A percentile compares a stretch with the other conserved stretches of the same genome.
phyloP scores from a whole-genome alignment of 2,113 vertebrate genomes.

The Sapayoa aenigma region DNA sequence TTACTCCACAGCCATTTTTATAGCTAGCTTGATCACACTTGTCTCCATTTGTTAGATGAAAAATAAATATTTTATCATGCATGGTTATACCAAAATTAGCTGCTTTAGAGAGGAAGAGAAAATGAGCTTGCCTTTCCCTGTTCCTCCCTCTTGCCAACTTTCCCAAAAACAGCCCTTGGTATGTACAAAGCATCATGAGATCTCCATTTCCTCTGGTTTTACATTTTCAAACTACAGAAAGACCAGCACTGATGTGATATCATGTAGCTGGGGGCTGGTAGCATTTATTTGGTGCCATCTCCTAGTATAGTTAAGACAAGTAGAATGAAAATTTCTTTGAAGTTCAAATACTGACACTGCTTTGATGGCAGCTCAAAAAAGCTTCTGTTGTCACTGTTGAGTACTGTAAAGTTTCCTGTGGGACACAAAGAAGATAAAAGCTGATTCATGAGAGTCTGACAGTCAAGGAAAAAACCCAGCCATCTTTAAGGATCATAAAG shows the following conservation, averaged over 20 bases:
- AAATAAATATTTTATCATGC: background rate
- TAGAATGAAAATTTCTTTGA: background rate
- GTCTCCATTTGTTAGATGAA: background rate
- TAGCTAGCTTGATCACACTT: background rate
- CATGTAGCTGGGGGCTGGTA: background rate
- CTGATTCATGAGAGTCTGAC: background rate
- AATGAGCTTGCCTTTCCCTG: background rate
- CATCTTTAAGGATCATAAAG: background rate
- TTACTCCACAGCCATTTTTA: background rate
- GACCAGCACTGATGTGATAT: background rate
- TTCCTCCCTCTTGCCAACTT: background rate
- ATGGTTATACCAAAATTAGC: background rate
- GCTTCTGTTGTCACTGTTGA: background rate
- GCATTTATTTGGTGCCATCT: background rate
- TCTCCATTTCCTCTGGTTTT: background rate
- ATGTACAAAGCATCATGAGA: background rate
- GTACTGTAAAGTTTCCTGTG: background rate
- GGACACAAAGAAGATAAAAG: background rate
- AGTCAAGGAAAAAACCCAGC: fast-evolving
- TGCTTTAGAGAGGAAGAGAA: background rate
- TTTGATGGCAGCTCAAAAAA: background rate
- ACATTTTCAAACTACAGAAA: background rate
- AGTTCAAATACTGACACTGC: background rate
- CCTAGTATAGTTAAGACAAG: background rate
- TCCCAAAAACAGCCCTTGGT: background rate